Conservation (phyloP, 2,888 invertebrate species). For the Girardia tigrina region DNA sequence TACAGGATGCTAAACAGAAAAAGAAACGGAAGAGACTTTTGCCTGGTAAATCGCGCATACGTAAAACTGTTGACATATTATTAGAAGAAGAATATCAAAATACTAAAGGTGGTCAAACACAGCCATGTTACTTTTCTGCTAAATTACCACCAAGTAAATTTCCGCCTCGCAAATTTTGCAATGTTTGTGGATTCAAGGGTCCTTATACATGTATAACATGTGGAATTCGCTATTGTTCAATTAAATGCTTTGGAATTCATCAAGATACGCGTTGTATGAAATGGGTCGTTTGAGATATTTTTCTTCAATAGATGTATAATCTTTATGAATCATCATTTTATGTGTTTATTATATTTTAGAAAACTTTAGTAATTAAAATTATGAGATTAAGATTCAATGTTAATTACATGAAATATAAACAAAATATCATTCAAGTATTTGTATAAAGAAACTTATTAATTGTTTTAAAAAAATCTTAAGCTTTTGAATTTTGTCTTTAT, state of each 20-base stretch:
- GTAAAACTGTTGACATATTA: constrained; percentile 72
- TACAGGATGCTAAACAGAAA: constrained; percentile 11
- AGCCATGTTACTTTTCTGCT: constrained; percentile 48
- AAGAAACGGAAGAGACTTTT: constrained; percentile 24
- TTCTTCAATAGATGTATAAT: background rate
- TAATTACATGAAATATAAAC: no score
- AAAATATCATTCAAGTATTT: no score
- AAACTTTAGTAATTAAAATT: no score
- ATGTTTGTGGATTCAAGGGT: constrained; percentile 72
- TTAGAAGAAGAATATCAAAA: constrained; percentile 67
- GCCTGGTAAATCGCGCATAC: constrained; percentile 53
- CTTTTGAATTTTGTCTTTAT: no score
- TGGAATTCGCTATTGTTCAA: constrained; percentile 76
- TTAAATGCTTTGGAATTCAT: constrained; percentile 80
- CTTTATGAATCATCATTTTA: no score
- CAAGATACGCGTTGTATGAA: constrained; percentile 80
- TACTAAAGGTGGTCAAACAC: constrained; percentile 40
- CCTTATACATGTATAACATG: constrained; percentile 85
- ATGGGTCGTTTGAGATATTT: constrained; percentile 58
- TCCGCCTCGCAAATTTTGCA: constrained; percentile 80
- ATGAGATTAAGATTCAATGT: no score
- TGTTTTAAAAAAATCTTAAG: no score
- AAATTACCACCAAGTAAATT: constrained; percentile 68
- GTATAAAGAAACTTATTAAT: no score
- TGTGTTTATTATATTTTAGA: no score